Evolutionary conservation across 2,113 vertebrate genomes (phyloP).

Genomic region (Dipodomys merriami): DNA sequence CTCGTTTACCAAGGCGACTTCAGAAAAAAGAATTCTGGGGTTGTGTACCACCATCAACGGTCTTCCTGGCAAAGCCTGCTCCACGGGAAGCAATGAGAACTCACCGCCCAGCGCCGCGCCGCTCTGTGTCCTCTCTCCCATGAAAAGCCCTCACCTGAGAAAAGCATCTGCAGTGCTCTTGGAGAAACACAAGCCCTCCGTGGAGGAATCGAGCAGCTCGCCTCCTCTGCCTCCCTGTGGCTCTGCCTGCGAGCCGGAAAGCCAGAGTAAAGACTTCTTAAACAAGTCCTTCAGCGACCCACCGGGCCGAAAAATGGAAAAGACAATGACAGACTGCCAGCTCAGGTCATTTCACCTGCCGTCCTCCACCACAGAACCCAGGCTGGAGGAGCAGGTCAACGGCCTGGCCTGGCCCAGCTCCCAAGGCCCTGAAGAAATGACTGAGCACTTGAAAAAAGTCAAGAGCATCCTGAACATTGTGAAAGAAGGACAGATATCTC

Average conservation of each 20-base stretch:
- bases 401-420: conserved; percentile 84
- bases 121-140: conserved; percentile 94
- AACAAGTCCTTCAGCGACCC: conserved; percentile 89
- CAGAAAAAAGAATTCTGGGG: conserved; percentile 89
- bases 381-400: conserved; percentile 85
- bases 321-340: conserved; percentile 85
- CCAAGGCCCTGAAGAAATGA: conserved; percentile 86
- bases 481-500: conserved; percentile 96
- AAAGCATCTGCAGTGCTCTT: conserved; percentile 90
- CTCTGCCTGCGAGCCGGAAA: conserved; percentile 87
- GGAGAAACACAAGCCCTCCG: conserved; percentile 89
- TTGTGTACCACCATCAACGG: conserved; percentile 84
- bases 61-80: conserved; percentile 85
- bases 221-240: conserved; percentile 87
- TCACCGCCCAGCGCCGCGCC: conserved; percentile 82
- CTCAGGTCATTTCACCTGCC: conserved; percentile 88
- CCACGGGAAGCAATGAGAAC: conserved; percentile 87
- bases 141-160: conserved; percentile 93
- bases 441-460: conserved; percentile 92
- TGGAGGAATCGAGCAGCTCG: conserved; percentile 84
- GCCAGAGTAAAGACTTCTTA: conserved; percentile 87
- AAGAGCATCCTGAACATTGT: conserved; percentile 98
- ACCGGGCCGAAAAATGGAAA: conserved; percentile 84
- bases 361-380: conserved; percentile 71
- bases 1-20: conserved; percentile 89